Evolutionary conservation across 2,888 invertebrate species (phyloP), one percentile per base, ranked within the genome.

Genomic region (Ormyrus rosae): DNA sequence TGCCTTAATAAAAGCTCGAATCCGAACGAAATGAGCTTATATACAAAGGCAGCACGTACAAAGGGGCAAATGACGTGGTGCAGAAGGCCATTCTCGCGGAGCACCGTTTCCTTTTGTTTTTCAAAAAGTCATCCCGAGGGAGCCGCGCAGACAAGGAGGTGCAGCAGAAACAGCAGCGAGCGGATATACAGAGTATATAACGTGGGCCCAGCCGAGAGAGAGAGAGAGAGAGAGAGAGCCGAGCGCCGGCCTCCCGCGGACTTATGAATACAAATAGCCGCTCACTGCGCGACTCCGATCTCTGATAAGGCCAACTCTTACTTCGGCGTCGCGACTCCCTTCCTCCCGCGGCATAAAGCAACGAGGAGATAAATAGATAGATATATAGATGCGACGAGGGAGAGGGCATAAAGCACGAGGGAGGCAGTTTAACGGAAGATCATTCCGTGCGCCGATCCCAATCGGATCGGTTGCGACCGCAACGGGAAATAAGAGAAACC

Each of bases 221-320:
- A 46, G 84, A 64, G 67, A 19, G 70, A 48, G 65, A 67, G 9
- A 55, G 85, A 84, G 61, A 69, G 64, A 56, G 6, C n/a, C 69
- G 87, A 90, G 90, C 90, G 89, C 88, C 89, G 90, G 89, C 89
- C 90, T 90, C 90, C 90, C 88, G 90, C 88, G 85, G 90, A 89
- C 90, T 91, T 91, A 91, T 91, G 90, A 91, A 91, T 91, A 91
- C 90, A 90, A 90, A 90, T 91, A 90, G 89, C 90, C 87, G 90
- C 88, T 90, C 89, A 90, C 90, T 90, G 90, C 88, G 89, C 89
- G 87, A 89, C 89, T 89, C 88, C 87, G 90, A 91, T 91, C 88
- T 85, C 86, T 87, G 90, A 91, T 91, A 91, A 90, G 88, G 81
- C 46, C 74, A 64, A 73, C 76, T 72, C 76, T 76, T 78, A 70